phyloP scores from a whole-genome alignment of 2,888 invertebrate genomes.

The Eremobia ochroleuca region DNA sequence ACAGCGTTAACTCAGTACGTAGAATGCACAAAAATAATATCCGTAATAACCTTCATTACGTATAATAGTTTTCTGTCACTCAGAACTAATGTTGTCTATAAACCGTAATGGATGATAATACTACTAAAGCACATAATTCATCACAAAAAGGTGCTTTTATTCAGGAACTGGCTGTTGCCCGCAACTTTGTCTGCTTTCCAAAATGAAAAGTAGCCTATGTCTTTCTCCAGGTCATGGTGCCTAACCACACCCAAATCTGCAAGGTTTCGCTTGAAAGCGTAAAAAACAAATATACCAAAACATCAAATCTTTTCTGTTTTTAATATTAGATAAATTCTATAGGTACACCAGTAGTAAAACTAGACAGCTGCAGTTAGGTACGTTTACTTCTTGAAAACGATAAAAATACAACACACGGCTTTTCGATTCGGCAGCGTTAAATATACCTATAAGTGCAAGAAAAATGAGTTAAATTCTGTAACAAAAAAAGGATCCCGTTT shows the following conservation, averaged over 20 bases:
- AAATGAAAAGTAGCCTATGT: not conserved
- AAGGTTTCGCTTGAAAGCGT: not conserved
- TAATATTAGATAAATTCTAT: constrained; percentile 3
- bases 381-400: constrained; percentile 1
- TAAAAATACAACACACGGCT: not conserved
- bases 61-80: constrained; percentile 35
- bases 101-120: constrained; percentile 34
- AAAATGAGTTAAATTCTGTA: not conserved
- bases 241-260: not conserved
- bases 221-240: not conserved
- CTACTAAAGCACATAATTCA: constrained; percentile 15
- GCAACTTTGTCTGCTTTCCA: not conserved
- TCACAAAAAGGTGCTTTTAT: constrained; percentile 9
- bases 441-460: not conserved
- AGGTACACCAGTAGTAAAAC: not conserved
- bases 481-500: not conserved
- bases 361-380: constrained; percentile 3
- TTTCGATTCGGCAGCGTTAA: not conserved
- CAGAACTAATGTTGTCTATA: constrained; percentile 35
- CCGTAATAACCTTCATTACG: constrained; percentile 28
- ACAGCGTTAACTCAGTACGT: not conserved
- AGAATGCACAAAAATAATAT: constrained; percentile 14
- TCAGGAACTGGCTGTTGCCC: not conserved
- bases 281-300: not conserved
- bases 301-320: too few relatives aligned